Base-by-base conservation (phyloP, 2,888 invertebrate genomes). In the Pimpla rufipes region DNA sequence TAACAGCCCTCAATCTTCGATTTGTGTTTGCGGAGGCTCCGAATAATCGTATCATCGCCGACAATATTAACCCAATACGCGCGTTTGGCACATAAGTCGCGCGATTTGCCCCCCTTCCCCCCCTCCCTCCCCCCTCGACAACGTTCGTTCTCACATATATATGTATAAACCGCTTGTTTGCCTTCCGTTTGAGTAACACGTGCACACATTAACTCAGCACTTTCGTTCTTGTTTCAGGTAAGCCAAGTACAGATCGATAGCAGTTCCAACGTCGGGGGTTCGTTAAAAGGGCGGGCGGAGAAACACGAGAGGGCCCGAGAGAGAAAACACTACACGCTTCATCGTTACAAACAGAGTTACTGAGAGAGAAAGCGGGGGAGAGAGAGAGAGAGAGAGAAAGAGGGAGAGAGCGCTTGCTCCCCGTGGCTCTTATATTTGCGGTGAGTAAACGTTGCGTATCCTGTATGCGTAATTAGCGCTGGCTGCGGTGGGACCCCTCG, bases 371-470 rank as follows among this genome's bases (percentile, higher is more conserved):
- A 29, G 29, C 2, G 29, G 29, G 29, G 5, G 29, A 29, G 29
- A 29, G 29, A n/a, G n/a, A n/a, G n/a, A n/a, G 5, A 29, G 29
- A 29, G 29, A 29, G 29, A 29, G 3, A 29, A 5, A 29, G 29
- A 29, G 29, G 29, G 29, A 29, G 29, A 29, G 29, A 29, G 29
- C 29, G 29, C 29, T 5, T 29, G 29, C 29, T 29, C 29, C 29
- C 66, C 66, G 47, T 35, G 71, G 86, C 88, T 88, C 87, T 88
- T 86, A 87, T 87, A 86, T 90, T 90, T 88, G 87, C 89, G 87
- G 91, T 90, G 90, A 90, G 91, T 90, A 91, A 92, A 92, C 89
- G 90, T 86, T 85, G 88, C 87, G 88, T 89, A 91, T 89, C 89
- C 89, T 82, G 86, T 87, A 88, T 86, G 88, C 89, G 89, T 91